These are phyloP conservation scores for Pandemis cinnamomeana DNA, from an alignment of 2,888 invertebrate species.

Conservation along the genomic window DNA sequence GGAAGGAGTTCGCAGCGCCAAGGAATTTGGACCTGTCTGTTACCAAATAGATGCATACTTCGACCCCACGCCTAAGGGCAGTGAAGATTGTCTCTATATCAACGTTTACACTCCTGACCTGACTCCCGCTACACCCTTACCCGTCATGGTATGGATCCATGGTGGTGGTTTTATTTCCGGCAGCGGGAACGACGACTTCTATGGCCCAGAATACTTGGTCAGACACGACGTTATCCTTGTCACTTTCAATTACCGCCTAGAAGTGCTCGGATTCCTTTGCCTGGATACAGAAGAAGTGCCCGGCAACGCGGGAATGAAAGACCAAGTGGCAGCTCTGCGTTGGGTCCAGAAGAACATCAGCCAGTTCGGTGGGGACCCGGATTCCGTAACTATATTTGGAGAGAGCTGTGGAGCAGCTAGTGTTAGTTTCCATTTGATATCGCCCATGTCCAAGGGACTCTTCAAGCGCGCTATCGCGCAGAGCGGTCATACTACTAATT, in stretches of 20 bases:
- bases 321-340: constrained; percentile 47
- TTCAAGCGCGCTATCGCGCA: constrained; percentile 83
- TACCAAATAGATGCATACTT: constrained; percentile 44
- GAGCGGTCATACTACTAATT: constrained; percentile 78
- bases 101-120: constrained; percentile 48
- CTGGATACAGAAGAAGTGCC: constrained; percentile 47
- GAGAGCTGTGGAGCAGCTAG: constrained; percentile 48
- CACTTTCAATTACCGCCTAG: constrained; percentile 48
- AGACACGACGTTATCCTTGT: constrained; percentile 46
- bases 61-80: constrained; percentile 15
- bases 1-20: constrained; percentile 47
- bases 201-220: constrained; percentile 47
- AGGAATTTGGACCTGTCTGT: constrained; percentile 45
- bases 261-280: constrained; percentile 47
- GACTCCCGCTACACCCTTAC: constrained; percentile 24
- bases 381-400: constrained; percentile 49
- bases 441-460: constrained; percentile 47
- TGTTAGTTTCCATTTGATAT: constrained; percentile 45
- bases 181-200: constrained; percentile 44
- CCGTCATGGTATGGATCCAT: constrained; percentile 45
- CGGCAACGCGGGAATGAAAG: constrained; percentile 50
- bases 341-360: constrained; percentile 49
- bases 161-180: constrained; percentile 45
- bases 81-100: constrained; percentile 48
- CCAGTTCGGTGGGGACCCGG: constrained; percentile 48